Percentiles rank a stretch among this genome's conserved stretches.
Evolutionary conservation across 2,797 vertebrate species (phyloP).

Genomic region (Crypturellus tataupa): DNA sequence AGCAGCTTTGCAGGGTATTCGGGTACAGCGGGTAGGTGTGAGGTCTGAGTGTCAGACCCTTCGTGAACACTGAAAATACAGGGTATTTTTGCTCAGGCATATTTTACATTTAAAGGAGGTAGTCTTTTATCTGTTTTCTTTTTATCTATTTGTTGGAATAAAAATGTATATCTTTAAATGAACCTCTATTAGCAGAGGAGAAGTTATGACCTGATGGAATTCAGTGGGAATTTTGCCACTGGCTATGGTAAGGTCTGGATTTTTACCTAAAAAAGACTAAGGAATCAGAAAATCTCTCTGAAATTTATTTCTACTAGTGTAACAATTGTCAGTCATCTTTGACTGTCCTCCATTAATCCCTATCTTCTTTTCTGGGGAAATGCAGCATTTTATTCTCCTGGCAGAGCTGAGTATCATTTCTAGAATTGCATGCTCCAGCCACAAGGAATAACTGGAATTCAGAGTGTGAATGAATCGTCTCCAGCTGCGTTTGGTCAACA

Average conservation of each 20-base stretch:
- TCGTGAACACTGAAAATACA: not conserved
- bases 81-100: not conserved
- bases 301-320: not conserved
- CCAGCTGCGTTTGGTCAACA: not conserved
- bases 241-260: not conserved
- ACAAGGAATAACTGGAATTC: not conserved
- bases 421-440: not conserved
- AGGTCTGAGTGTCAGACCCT: not conserved
- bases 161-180: not conserved
- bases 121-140: not conserved
- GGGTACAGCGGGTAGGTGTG: conserved; percentile 88
- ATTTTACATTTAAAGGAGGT: not conserved
- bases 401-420: not conserved
- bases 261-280: not conserved
- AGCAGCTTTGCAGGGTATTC: conserved; percentile 92
- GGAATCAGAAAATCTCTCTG: not conserved
- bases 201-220: not conserved
- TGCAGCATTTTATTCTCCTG: not conserved
- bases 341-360: not conserved
- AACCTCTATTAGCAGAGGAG: not conserved
- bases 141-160: not conserved
- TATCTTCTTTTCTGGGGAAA: not conserved
- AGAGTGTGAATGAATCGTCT: not conserved
- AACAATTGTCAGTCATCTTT: not conserved
- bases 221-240: not conserved